Percentiles rank a stretch among this genome's conserved stretches.
These are phyloP conservation scores for Drosophila setosimentum DNA, from an alignment of 2,888 invertebrate species.

Conservation along the genomic window DNA sequence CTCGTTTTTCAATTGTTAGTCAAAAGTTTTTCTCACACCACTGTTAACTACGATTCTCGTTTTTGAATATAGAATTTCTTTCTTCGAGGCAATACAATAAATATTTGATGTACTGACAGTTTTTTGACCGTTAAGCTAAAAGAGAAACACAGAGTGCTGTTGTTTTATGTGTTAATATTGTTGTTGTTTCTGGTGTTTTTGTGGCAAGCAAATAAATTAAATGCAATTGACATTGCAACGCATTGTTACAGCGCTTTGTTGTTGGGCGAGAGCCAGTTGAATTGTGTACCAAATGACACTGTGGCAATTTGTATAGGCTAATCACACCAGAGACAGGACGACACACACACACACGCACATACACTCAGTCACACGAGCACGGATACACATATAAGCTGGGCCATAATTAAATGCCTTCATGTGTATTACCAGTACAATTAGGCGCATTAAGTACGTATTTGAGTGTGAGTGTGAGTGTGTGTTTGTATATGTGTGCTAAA, in stretches of 20 bases:
- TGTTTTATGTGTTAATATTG: constrained; percentile 2
- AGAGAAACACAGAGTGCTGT: constrained; percentile 23
- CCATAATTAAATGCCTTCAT: constrained; percentile 67
- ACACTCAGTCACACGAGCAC: constrained; percentile 7
- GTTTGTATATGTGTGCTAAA: constrained; percentile 4
- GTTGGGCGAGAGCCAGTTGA: constrained; percentile 19
- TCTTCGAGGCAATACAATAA: constrained; percentile 49
- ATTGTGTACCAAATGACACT: constrained; percentile 64
- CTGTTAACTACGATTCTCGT: constrained; percentile 3
- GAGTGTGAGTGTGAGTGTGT: constrained; percentile 11
- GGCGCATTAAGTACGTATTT: constrained; percentile 43
- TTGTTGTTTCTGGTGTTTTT: constrained; percentile 25
- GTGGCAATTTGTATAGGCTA: constrained; percentile 71
- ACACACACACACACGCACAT: constrained; percentile 8
- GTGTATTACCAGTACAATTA: constrained; percentile 73
- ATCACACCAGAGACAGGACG: constrained; percentile 60
- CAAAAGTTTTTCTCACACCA: not conserved
- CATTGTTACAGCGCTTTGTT: constrained; percentile 25
- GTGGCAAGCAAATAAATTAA: constrained; percentile 70
- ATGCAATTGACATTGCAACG: constrained; percentile 46
- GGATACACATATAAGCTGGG: constrained; percentile 13
- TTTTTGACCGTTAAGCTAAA: constrained; percentile 56
- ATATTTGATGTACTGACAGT: constrained; percentile 53
- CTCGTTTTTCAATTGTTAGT: not conserved
- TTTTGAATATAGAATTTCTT: constrained; percentile 14